Evolutionary conservation across 1,140 invertebrate genomes (phyloP).

Genomic region (Glossosoma conforme): DNA sequence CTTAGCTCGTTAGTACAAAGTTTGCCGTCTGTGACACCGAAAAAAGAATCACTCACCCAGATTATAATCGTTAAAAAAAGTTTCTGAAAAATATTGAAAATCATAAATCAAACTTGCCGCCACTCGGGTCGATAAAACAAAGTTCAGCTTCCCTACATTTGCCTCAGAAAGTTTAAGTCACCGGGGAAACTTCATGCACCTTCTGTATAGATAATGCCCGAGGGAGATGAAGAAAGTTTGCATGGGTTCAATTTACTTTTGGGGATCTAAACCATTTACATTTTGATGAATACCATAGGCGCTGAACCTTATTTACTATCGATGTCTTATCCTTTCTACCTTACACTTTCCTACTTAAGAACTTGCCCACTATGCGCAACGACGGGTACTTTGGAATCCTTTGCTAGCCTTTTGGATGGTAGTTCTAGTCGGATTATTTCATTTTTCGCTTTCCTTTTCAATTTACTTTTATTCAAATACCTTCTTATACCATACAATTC

Average conservation of each 20-base stretch:
- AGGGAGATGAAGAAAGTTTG: constrained; percentile 25
- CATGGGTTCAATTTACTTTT: constrained; percentile 25
- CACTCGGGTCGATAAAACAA: constrained; percentile 22
- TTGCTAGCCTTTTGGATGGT: too few species aligned
- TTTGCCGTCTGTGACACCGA: too few species aligned
- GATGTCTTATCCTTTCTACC: constrained; percentile 22
- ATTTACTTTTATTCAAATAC: too few species aligned
- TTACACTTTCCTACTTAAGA: too few species aligned
- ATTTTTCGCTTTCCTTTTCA: too few species aligned
- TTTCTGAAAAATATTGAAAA: constrained; percentile 19
- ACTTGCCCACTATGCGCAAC: too few species aligned
- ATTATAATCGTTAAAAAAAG: too few species aligned
- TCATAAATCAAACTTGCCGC: constrained; percentile 19
- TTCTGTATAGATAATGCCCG: constrained; percentile 26
- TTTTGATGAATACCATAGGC: constrained; percentile 22
- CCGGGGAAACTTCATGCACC: constrained; percentile 20
- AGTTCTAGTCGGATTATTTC: too few species aligned
- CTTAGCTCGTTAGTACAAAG: too few species aligned
- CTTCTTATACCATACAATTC: too few species aligned
- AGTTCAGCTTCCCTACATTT: constrained; percentile 14
- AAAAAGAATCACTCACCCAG: too few species aligned
- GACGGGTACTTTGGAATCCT: too few species aligned
- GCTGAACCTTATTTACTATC: constrained; percentile 16
- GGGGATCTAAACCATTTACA: constrained; percentile 23
- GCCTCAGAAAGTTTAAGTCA: constrained; percentile 10